Conservation (phyloP, 2,113 vertebrate species). For the Megaleporinus macrocephalus region DNA sequence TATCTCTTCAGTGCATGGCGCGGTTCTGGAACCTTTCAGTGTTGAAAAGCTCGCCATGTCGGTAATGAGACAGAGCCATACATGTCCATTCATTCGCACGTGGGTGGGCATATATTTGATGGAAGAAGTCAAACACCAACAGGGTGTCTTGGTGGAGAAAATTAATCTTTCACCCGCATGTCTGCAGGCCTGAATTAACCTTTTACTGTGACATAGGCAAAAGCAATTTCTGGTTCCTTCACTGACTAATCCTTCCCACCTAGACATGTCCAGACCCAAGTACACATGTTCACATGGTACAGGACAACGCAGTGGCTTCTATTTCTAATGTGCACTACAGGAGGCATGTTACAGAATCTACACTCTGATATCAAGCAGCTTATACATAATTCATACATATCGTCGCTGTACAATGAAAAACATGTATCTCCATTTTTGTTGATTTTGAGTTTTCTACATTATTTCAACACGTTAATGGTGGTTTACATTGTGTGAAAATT, state of each 20-base stretch:
- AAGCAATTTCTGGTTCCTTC: not conserved
- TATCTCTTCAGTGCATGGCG: not conserved
- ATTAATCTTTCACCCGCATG: conserved; percentile 6
- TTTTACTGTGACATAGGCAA: not conserved
- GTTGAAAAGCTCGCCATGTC: not conserved
- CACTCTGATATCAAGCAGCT: too few species aligned
- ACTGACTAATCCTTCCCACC: not conserved
- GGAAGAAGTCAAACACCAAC: not conserved
- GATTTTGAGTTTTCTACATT: too few species aligned
- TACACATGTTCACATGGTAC: not conserved
- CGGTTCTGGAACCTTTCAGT: not conserved
- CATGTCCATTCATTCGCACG: not conserved
- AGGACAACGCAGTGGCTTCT: too few species aligned
- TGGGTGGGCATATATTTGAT: not conserved
- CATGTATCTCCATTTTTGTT: too few species aligned
- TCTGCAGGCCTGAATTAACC: conserved; percentile 5
- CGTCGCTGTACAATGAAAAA: too few species aligned
- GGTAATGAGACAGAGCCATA: not conserved
- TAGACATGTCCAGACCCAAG: not conserved
- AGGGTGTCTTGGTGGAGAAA: not conserved
- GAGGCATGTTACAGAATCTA: too few species aligned
- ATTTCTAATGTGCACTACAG: too few species aligned
- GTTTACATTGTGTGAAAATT: too few species aligned
- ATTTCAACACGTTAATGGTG: too few species aligned
- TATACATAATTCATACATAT: too few species aligned